Percentiles rank a stretch among this genome's conserved stretches.
These are phyloP conservation scores for Spilarctia lutea DNA, from an alignment of 2,888 invertebrate genomes.

Conservation along the genomic window DNA sequence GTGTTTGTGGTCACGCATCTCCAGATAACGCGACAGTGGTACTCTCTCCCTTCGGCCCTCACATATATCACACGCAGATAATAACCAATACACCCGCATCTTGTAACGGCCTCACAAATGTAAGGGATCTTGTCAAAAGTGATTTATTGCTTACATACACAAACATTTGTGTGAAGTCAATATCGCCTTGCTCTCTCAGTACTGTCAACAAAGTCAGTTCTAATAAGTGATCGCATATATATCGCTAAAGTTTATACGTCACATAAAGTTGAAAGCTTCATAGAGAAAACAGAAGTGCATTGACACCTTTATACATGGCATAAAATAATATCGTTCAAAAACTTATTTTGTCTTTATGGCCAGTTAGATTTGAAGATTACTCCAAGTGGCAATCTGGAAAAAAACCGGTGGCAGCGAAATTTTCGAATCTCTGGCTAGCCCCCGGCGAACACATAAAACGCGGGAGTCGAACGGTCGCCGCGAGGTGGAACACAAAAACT, in stretches of 20 bases:
- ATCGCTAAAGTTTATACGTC: conserved; percentile 13
- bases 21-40: conserved; percentile 17
- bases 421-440: conserved; percentile 62
- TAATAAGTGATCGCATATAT: conserved; percentile 21
- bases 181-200: background rate
- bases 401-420: conserved; percentile 73
- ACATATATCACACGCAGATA: conserved; percentile 26
- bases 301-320: conserved; percentile 48
- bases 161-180: conserved; percentile 10
- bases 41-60: conserved; percentile 20
- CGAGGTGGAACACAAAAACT: conserved; percentile 71
- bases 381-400: conserved; percentile 55
- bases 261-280: conserved; percentile 9
- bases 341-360: conserved; percentile 73
- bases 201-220: conserved; percentile 8
- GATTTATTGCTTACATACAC: conserved; percentile 8
- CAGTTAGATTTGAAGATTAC: conserved; percentile 78
- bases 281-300: conserved; percentile 38
- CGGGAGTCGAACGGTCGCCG: conserved; percentile 60
- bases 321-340: conserved; percentile 50
- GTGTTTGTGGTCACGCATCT: conserved; percentile 27
- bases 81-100: conserved; percentile 17
- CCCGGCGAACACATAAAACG: conserved; percentile 59
- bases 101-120: conserved; percentile 20
- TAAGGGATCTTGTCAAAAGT: conserved; percentile 18